Evolutionary conservation across 2,113 vertebrate species (phyloP), one percentile per base, ranked within the genome.

Genomic region (Hoplias malabaricus): DNA sequence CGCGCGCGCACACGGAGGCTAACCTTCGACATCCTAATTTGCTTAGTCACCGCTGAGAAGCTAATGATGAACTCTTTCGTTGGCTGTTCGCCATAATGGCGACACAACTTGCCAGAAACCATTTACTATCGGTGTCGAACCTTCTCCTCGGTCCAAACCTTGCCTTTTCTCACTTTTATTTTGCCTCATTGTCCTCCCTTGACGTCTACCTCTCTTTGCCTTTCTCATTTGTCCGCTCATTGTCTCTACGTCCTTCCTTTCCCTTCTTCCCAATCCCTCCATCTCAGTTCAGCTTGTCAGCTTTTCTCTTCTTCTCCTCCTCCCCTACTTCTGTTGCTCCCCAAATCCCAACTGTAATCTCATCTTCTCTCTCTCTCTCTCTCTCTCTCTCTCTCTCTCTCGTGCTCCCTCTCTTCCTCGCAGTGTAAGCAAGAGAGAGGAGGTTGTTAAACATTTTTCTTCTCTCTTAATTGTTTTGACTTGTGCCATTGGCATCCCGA

Each of bases 401-500:
- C 84, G 80, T 79, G 50, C 50, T 62, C 38, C 69, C 59, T 59
- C 79, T 38, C 69, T 78, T 73, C 82, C 84, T 78, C 75, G 73
- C 81, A 74, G 75, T 83, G 83, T 82, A 87, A 88, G 88, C 89
- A 86, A 78, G 61, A 80, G 59, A 80, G 81, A 84, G 89, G 82
- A 89, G 89, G 92, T 90, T 93, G 94, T 96, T 95, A 95, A 95
- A 94, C 94, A 96, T 95, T 96, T 94, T 93, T 94, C 91, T 93
- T 93, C 93, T 93, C 93, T 96, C 94, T 96, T 93, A 96, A 97
- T 96, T 97, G 95, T 96, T 97, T 96, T 96, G 94, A 96, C 95
- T 95, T 94, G 92, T 94, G 94, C 94, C 94, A 97, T 96, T 93
- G 95, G 94, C 95, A 96, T 96, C 93, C 93, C 95, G 95, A 97